Evolutionary conservation across 2,888 invertebrate species (phyloP).

Genomic region (Agriopis leucophaearia): DNA sequence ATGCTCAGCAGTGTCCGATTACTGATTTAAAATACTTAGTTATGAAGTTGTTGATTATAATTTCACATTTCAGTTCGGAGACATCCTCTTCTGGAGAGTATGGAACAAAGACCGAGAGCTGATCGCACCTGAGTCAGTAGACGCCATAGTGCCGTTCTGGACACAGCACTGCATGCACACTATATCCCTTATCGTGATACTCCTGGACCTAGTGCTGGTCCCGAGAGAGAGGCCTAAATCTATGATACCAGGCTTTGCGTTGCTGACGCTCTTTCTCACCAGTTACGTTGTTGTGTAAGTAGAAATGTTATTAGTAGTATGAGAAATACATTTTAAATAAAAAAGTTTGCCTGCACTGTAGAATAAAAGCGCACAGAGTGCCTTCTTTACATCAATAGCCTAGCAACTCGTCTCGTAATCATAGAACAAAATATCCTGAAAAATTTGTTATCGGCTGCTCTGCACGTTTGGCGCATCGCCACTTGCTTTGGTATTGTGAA

Average conservation of each 20-base stretch:
- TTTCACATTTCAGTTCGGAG: slow-evolving; percentile 66
- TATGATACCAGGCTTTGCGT: slow-evolving; percentile 51
- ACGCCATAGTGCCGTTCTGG: slow-evolving; percentile 68
- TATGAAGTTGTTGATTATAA: background rate
- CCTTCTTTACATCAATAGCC: too few relatives aligned
- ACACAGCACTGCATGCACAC: slow-evolving; percentile 77
- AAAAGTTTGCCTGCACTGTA: too few relatives aligned
- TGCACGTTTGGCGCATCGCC: too few relatives aligned
- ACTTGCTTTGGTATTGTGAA: too few relatives aligned
- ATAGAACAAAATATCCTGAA: too few relatives aligned
- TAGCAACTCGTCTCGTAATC: too few relatives aligned
- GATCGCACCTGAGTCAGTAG: slow-evolving; percentile 63
- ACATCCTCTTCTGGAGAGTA: slow-evolving; percentile 75
- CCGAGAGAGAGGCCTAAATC: slow-evolving; percentile 65
- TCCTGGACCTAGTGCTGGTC: slow-evolving; percentile 67
- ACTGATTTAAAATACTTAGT: background rate
- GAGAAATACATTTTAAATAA: too few relatives aligned
- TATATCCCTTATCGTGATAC: slow-evolving; percentile 62
- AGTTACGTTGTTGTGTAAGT: slow-evolving; percentile 68
- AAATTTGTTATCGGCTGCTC: too few relatives aligned
- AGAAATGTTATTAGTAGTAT: background rate
- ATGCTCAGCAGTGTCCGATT: background rate
- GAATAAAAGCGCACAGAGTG: too few relatives aligned
- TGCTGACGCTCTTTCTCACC: slow-evolving; percentile 57
- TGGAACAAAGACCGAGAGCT: slow-evolving; percentile 69